Percentiles rank a stretch among this genome's conserved stretches.
Evolutionary conservation across 1,140 invertebrate genomes (phyloP).

Genomic region (Megalonaias nervosa): DNA sequence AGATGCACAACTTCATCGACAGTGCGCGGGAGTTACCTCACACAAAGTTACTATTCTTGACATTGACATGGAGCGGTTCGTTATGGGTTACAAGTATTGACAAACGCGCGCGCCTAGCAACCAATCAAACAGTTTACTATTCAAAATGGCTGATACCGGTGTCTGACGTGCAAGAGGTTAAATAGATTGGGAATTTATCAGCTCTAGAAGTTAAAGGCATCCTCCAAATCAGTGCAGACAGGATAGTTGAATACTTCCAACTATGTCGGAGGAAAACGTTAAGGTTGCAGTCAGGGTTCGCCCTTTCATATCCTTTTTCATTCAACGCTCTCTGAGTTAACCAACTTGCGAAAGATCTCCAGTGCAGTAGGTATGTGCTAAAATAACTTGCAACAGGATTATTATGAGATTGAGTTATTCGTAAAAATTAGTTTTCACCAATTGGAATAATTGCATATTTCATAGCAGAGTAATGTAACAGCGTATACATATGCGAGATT

Average conservation of each 20-base stretch:
- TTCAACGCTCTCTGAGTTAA: background rate
- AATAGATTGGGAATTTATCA: conserved; percentile 6
- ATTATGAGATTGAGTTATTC: background rate
- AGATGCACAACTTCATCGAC: too few relatives aligned
- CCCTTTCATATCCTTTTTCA: conserved; percentile 76
- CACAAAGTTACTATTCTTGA: too few relatives aligned
- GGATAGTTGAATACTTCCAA: conserved; percentile 13
- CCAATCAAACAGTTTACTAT: conserved; percentile 46
- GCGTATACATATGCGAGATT: background rate
- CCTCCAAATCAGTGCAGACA: conserved; percentile 7
- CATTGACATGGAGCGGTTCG: too few relatives aligned
- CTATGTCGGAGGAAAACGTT: conserved; percentile 74
- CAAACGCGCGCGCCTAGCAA: conserved; percentile 48
- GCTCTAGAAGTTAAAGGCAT: background rate
- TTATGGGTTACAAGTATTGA: too few relatives aligned
- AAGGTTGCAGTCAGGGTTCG: conserved; percentile 77
- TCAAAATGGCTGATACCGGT: conserved; percentile 33
- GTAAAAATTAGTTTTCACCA: background rate
- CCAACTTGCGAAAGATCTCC: conserved; percentile 13
- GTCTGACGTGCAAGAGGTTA: conserved; percentile 8
- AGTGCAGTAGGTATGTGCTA: conserved; percentile 5
- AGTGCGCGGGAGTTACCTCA: too few relatives aligned
- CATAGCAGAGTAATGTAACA: background rate
- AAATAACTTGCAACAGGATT: conserved; percentile 1
- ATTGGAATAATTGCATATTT: background rate